phyloP scores from a whole-genome alignment of 2,113 vertebrate genomes.

The Microcebus lehilahytsara region DNA sequence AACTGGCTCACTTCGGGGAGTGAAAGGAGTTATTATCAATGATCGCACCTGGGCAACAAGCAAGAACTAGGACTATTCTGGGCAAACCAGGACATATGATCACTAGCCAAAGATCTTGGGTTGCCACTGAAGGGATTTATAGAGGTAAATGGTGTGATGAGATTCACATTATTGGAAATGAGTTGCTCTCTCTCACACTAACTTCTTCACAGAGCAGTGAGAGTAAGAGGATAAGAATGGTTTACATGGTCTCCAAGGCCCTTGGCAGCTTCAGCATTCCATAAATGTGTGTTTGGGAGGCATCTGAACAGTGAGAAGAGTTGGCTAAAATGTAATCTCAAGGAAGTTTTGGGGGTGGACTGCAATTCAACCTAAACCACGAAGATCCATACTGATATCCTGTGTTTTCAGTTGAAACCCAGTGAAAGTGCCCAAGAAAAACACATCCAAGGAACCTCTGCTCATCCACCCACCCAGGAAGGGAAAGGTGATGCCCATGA shows the following conservation, averaged over 20 bases:
- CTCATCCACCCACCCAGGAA: slow-evolving; percentile 58
- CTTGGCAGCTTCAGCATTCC: background rate
- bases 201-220: background rate
- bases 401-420: slow-evolving; percentile 71
- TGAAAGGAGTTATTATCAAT: background rate
- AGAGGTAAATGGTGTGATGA: background rate
- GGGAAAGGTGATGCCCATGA: slow-evolving; percentile 64
- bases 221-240: background rate
- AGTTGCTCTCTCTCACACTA: background rate
- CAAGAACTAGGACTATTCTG: background rate
- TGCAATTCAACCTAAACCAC: slow-evolving; percentile 54
- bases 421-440: slow-evolving; percentile 71
- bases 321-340: background rate
- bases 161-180: background rate
- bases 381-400: slow-evolving; percentile 65
- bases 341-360: slow-evolving; percentile 32
- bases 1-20: background rate
- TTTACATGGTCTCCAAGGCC: background rate
- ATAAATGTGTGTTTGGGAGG: background rate
- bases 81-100: background rate
- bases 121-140: background rate
- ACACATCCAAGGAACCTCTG: slow-evolving; percentile 60
- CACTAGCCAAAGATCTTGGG: background rate
- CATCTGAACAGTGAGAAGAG: background rate
- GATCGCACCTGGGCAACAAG: background rate